These are phyloP conservation scores for Heliconius charithonia DNA, from an alignment of 2,888 invertebrate species.

Conservation along the genomic window DNA sequence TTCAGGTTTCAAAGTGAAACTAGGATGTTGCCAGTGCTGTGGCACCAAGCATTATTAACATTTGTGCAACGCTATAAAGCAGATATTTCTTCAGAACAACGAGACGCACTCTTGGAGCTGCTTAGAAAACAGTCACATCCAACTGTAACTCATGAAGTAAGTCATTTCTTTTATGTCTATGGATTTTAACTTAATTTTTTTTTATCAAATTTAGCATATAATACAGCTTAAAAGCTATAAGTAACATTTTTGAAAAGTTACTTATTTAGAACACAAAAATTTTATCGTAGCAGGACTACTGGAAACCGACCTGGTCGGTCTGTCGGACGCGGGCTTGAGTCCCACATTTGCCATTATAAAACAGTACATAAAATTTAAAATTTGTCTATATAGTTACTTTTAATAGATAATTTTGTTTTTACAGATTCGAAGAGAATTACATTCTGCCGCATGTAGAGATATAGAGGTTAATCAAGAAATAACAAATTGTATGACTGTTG, in stretches of 20 bases:
- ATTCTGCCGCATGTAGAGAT: conserved; percentile 92
- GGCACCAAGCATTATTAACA: conserved; percentile 97
- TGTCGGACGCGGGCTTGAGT: no score
- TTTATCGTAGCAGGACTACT: no score
- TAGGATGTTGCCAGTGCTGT: conserved; percentile 95
- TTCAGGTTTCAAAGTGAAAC: conserved; percentile 91
- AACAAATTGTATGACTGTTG: conserved; percentile 66
- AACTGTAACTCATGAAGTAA: conserved; percentile 87
- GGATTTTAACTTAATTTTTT: no score
- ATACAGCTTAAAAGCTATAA: no score
- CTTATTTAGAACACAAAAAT: no score
- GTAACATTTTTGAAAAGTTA: no score
- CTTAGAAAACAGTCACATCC: conserved; percentile 88
- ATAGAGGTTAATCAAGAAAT: conserved; percentile 79
- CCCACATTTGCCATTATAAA: no score
- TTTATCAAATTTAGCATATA: no score
- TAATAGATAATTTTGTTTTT: conserved; percentile 20
- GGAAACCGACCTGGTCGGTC: no score
- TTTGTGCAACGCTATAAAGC: conserved; percentile 98
- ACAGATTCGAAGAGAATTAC: conserved; percentile 93
- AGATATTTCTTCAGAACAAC: conserved; percentile 96
- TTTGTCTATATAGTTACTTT: no score
- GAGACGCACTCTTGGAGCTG: conserved; percentile 91
- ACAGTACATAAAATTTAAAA: no score
- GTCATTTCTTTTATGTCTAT: conserved; percentile 3